Evolutionary conservation across 30 jellyfish, hydroid and myxozoan genomes (phyloP).

Genomic region (Rhopilema esculentum): DNA sequence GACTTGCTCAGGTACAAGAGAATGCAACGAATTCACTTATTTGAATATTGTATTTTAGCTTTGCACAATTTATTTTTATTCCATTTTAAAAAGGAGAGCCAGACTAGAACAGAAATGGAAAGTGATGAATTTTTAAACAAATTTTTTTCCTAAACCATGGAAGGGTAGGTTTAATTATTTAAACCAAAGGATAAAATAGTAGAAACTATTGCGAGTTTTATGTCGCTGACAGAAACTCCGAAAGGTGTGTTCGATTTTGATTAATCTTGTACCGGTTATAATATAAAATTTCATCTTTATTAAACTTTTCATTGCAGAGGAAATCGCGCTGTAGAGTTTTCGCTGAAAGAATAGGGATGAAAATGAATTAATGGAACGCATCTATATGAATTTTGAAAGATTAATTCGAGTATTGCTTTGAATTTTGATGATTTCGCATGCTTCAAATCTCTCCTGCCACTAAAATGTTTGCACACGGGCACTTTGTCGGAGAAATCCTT

Average conservation of each 20-base stretch:
- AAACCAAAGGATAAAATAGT: too few species aligned
- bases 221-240: neutral
- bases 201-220: neutral
- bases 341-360: neutral
- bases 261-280: neutral
- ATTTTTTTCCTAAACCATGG: too few species aligned
- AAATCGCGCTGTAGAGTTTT: neutral
- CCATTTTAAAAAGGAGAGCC: too few species aligned
- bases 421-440: neutral
- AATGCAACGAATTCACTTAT: too few species aligned
- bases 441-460: neutral
- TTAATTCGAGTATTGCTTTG: neutral
- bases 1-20: too few species aligned
- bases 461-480: constrained; percentile 16
- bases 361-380: neutral
- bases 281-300: neutral
- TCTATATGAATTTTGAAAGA: neutral
- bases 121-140: too few species aligned
- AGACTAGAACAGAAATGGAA: too few species aligned
- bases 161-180: too few species aligned
- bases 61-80: too few species aligned
- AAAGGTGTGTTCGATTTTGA: neutral
- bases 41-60: too few species aligned
- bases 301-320: neutral
- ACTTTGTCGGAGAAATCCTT: constrained; percentile 28